Percentiles rank a stretch among this genome's conserved stretches.
Evolutionary conservation across 1,140 invertebrate species (phyloP).

Genomic region (Ptiloglossa arizonensis): DNA sequence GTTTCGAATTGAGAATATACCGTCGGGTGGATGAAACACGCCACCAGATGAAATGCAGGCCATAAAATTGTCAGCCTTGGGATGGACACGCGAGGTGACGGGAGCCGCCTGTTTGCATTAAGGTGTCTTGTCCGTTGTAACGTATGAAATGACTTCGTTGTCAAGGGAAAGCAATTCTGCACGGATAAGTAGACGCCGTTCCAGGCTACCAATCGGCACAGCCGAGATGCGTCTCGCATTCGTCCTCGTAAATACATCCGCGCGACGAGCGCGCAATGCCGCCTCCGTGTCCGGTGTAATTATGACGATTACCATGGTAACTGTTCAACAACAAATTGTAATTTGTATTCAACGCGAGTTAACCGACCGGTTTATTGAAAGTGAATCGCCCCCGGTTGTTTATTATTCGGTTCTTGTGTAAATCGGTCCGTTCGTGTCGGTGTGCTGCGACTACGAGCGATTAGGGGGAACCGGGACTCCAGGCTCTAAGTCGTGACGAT

Average conservation of each 20-base stretch:
- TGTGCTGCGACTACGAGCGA: too few species aligned
- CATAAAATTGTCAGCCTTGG: slow-evolving; percentile 46
- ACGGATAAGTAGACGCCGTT: background rate
- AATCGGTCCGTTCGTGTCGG: background rate
- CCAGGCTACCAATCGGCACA: background rate
- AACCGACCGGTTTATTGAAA: background rate
- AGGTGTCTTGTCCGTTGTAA: slow-evolving; percentile 22
- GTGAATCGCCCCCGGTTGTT: background rate
- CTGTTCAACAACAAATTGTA: background rate
- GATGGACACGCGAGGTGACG: slow-evolving; percentile 24
- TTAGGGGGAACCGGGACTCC: too few species aligned
- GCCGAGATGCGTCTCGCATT: background rate
- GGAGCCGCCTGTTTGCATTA: slow-evolving; percentile 6
- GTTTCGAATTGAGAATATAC: slow-evolving; percentile 49
- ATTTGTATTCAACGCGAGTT: slow-evolving; percentile 1
- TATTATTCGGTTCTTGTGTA: background rate
- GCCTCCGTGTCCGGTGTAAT: background rate
- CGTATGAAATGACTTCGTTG: slow-evolving; percentile 20
- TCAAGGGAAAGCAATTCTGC: background rate
- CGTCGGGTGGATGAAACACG: slow-evolving; percentile 31
- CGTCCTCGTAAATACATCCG: background rate
- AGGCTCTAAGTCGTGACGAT: too few species aligned
- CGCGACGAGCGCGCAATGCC: background rate
- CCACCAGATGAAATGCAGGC: slow-evolving; percentile 22
- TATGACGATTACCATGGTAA: background rate